Conservation (phyloP, 1,140 invertebrate genomes). For the Drosophila nebulosa region DNA sequence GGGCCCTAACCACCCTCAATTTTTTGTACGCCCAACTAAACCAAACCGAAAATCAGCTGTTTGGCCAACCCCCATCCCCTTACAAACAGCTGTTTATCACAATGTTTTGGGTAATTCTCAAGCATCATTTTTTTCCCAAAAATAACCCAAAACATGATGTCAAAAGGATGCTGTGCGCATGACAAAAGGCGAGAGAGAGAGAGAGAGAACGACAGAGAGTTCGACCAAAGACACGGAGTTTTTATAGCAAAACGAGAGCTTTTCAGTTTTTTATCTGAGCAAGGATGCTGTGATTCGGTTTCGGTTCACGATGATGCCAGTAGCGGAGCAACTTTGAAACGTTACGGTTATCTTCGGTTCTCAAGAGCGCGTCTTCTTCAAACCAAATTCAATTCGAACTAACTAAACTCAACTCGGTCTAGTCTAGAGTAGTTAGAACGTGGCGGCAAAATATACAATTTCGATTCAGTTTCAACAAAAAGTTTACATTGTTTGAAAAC, state of each 20-base stretch:
- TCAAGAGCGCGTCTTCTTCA: neutral
- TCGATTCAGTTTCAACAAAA: neutral
- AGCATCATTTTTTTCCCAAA: conserved; percentile 22
- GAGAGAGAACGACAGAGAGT: neutral
- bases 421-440: conserved; percentile 4
- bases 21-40: neutral
- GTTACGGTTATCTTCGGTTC: conserved; percentile 57
- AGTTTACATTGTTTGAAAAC: conserved; percentile 50
- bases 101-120: conserved; percentile 65
- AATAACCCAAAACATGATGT: conserved; percentile 46
- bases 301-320: conserved; percentile 35
- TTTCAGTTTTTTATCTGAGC: conserved; percentile 39
- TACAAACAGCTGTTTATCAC: conserved; percentile 40
- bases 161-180: conserved; percentile 65
- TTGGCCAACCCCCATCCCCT: neutral
- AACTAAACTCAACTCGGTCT: conserved; percentile 10
- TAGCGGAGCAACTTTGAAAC: conserved; percentile 72
- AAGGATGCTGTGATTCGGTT: conserved; percentile 22
- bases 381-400: neutral
- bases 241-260: conserved; percentile 66
- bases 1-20: conserved; percentile 22
- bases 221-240: conserved; percentile 21
- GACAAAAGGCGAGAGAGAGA: neutral
- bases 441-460: neutral
- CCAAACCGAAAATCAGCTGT: conserved; percentile 34